A percentile compares a stretch with the other conserved stretches of the same genome.
Evolutionary conservation across 1,140 invertebrate genomes (phyloP).

Genomic region (Solenopsis invicta): DNA sequence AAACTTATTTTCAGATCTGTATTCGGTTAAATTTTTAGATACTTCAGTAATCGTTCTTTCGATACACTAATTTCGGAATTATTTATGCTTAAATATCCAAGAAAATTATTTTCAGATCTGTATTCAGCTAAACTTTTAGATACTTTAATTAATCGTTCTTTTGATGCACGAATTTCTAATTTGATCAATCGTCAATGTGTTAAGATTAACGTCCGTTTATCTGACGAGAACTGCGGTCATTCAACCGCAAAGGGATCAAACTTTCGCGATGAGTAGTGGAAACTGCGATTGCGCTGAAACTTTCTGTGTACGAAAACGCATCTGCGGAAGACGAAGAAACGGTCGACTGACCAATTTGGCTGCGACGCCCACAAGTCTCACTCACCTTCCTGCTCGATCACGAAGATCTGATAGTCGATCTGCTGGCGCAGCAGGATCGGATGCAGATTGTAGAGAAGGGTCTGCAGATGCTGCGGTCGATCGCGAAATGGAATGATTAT

Average conservation of each 20-base stretch:
- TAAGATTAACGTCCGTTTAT: background rate
- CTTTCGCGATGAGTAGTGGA: background rate
- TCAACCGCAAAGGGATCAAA: background rate
- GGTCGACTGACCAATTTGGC: background rate
- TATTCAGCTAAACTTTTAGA: too few relatives aligned
- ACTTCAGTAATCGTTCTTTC: too few relatives aligned
- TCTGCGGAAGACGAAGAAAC: background rate
- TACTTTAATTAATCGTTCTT: too few relatives aligned
- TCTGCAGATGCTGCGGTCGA: conserved; percentile 93
- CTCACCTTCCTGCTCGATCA: conserved; percentile 95
- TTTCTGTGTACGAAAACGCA: background rate
- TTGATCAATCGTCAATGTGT: conserved; percentile 1
- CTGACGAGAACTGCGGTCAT: background rate
- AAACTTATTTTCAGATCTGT: too few relatives aligned
- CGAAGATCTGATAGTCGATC: conserved; percentile 97
- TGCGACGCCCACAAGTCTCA: background rate
- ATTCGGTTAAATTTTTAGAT: too few relatives aligned
- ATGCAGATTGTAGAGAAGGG: conserved; percentile 96
- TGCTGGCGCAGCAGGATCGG: conserved; percentile 96
- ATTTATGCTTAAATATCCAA: background rate
- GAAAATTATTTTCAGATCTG: too few relatives aligned
- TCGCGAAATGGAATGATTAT: conserved; percentile 96
- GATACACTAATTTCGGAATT: background rate
- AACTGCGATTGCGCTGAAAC: background rate
- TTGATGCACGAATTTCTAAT: background rate